A percentile compares a stretch with the other conserved stretches of the same genome.
Conservation (phyloP, 1,140 invertebrate genomes). For the Drosophila sulfurigaster region DNA sequence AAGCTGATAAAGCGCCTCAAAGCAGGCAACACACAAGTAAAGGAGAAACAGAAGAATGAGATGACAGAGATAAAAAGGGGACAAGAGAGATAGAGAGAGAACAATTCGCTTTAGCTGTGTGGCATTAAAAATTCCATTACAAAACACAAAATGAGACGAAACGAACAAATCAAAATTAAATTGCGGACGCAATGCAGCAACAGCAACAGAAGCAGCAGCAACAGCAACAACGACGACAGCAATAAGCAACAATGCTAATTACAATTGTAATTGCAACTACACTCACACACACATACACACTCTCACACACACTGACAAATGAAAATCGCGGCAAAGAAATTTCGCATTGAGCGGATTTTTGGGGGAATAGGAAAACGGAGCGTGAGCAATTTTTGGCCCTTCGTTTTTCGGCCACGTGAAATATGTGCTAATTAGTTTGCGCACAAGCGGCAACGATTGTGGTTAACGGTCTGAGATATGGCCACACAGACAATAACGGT, state of each 20-base stretch:
- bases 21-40: constrained; percentile 16
- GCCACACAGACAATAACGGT: not conserved
- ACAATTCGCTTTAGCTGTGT: constrained; percentile 2
- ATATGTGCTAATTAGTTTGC: constrained; percentile 80
- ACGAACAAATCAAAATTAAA: constrained; percentile 83
- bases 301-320: constrained; percentile 11
- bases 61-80: not conserved
- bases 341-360: constrained; percentile 54
- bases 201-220: constrained; percentile 22
- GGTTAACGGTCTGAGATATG: constrained; percentile 41
- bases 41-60: not conserved
- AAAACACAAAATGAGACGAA: constrained; percentile 65
- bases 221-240: constrained; percentile 29
- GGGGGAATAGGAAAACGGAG: constrained; percentile 2
- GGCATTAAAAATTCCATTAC: constrained; percentile 80
- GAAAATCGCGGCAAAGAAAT: constrained; percentile 70
- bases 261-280: constrained; percentile 75
- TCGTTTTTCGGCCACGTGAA: constrained; percentile 54
- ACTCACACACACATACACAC: constrained; percentile 23
- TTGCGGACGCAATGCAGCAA: constrained; percentile 54
- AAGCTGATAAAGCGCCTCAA: constrained; percentile 36
- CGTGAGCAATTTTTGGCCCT: constrained; percentile 35
- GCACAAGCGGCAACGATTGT: constrained; percentile 45
- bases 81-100: not conserved
- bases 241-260: constrained; percentile 71